These are phyloP conservation scores for Actinostola sp. DNA, from an alignment of 92 coral and sea anemone genomes.

Conservation along the genomic window DNA sequence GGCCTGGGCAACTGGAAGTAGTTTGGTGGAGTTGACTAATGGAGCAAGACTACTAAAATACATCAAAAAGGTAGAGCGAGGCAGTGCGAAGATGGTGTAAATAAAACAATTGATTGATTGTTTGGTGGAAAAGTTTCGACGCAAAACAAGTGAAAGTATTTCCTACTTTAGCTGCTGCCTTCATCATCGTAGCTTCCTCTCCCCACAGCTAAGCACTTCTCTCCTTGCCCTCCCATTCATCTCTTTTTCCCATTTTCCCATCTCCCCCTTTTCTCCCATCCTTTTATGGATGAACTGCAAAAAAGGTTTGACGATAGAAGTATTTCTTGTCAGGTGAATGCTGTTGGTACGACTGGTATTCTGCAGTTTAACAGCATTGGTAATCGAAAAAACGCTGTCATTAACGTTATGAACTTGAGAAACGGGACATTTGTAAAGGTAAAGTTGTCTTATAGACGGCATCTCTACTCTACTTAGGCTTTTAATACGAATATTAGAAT, in stretches of 20 bases:
- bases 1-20: slow-evolving; percentile 15
- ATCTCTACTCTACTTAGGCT: no score
- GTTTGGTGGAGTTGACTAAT: slow-evolving; percentile 21
- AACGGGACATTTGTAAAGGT: slow-evolving; percentile 40
- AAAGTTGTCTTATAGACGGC: not conserved
- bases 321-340: slow-evolving; percentile 18
- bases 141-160: no score
- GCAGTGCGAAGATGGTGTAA: no score
- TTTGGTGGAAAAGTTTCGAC: no score
- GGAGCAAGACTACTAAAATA: slow-evolving; percentile 31
- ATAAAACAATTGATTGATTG: no score
- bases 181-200: no score
- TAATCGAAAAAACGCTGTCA: slow-evolving; percentile 35
- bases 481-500: no score
- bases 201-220: no score
- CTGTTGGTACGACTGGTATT: slow-evolving; percentile 62
- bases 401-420: slow-evolving; percentile 49
- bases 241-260: no score
- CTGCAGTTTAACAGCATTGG: slow-evolving; percentile 58
- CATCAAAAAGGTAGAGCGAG: slow-evolving; percentile 41
- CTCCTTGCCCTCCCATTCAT: no score
- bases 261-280: not conserved
- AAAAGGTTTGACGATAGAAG: no score
- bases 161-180: no score
- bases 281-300: not conserved